Evolutionary conservation across 1,140 invertebrate genomes (phyloP), one percentile per base, ranked within the genome.

Genomic region (Steinernema feltiae): DNA sequence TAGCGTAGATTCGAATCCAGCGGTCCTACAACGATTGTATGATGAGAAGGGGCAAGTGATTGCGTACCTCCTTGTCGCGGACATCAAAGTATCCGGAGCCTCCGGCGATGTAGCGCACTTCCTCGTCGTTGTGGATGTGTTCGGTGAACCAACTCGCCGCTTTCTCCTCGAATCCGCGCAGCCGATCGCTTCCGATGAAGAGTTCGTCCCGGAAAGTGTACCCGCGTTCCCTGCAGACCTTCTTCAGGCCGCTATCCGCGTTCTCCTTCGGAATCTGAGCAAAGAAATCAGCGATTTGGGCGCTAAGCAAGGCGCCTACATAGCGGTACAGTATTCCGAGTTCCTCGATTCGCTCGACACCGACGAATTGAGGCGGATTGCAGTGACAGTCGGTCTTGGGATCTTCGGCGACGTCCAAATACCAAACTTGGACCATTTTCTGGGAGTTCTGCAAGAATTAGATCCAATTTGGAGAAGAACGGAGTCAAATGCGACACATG

Each of bases 51-150:
- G 69, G 31, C 3, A 69, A 69, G 3, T 7, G 7, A 69, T 29
- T 7, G 3, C 18, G 69, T 69, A 69, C 69, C 24, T 91, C 83
- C 27, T 86, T 88, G 88, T 95, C 92, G 72, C 95, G 88, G 0
- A 97, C 94, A 89, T 98, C 95, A 88, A 98, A 98, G 87, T 96
- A 98, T 0, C 95, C 94, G 48, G 91, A 92, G 29, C 93, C 94
- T 72, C 92, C 91, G 27, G 93, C 72, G 71, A 93, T 88, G 53
- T 93, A 90, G 72, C 95, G 90, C 79, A 97, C 97, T 88, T 98
- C 96, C 87, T 98, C 95, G 88, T 98, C 95, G 1, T 92, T 92
- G 85, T 98, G 96, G 69, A 98, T 88, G 88, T 98, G 95, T 87
- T 98, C 95, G 1, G 90, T 90, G 82, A 90, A 97, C 87, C 98